phyloP scores from a whole-genome alignment of 2,113 vertebrate species.

The Crotalus viridis region DNA sequence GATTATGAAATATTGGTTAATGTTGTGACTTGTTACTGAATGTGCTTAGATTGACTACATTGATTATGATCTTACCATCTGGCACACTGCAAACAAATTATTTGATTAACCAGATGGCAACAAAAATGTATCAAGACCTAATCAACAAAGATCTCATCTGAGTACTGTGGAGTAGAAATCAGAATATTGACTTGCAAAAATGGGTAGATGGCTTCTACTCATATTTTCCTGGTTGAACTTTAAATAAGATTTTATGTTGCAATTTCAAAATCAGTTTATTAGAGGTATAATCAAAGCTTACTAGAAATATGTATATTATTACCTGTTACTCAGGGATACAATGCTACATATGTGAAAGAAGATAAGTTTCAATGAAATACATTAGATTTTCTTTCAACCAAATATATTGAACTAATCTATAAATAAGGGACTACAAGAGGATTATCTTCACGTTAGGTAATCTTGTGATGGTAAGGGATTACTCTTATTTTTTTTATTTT shows the following conservation, averaged over 20 bases:
- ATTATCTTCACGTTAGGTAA: not conserved
- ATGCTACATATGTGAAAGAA: not conserved
- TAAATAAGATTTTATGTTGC: not conserved
- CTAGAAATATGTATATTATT: not conserved
- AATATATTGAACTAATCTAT: not conserved
- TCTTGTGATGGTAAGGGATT: not conserved
- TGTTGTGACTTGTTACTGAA: not conserved
- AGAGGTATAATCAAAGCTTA: not conserved
- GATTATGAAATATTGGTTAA: not conserved
- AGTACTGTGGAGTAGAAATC: not conserved
- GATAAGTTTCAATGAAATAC: not conserved
- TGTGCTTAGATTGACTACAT: not conserved
- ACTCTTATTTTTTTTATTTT: not conserved
- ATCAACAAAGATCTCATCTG: not conserved
- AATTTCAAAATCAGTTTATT: not conserved
- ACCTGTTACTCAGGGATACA: not conserved
- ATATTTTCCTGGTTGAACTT: not conserved
- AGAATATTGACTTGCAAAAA: not conserved
- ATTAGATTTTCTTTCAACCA: not conserved
- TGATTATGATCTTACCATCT: constrained; percentile 11
- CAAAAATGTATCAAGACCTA: not conserved
- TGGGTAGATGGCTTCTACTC: not conserved
- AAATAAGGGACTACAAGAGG: not conserved
- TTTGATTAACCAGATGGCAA: constrained; percentile 15
- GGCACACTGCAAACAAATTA: not conserved